A percentile compares a stretch with the other conserved stretches of the same genome.
Evolutionary conservation across 64 coral and sea anemone genomes (phyloP).

Genomic region (Actinia equina): DNA sequence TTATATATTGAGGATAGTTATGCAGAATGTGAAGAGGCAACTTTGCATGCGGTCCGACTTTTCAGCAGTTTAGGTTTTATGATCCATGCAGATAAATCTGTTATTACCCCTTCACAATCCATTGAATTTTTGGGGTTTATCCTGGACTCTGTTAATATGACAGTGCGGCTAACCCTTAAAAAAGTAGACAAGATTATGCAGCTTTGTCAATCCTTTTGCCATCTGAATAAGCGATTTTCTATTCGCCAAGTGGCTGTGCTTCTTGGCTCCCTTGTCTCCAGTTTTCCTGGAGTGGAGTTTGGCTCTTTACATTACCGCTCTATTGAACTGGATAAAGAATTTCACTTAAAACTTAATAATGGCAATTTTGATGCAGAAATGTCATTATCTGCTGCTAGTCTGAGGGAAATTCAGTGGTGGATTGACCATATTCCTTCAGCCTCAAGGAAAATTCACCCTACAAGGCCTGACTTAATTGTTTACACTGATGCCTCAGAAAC

Average conservation of each 20-base stretch:
- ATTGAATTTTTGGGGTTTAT: slow-evolving; percentile 6
- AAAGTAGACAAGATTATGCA: slow-evolving; percentile 21
- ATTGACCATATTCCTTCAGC: slow-evolving; percentile 16
- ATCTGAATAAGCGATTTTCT: slow-evolving; percentile 1
- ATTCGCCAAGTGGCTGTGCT: neutral
- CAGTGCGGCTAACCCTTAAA: neutral
- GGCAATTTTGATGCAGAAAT: slow-evolving; percentile 29
- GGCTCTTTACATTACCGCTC: slow-evolving; percentile 22
- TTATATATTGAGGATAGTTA: neutral
- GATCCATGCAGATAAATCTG: neutral
- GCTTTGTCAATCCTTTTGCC: slow-evolving; percentile 18
- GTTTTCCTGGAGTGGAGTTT: slow-evolving; percentile 42
- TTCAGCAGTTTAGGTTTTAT: neutral
- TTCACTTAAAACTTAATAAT: slow-evolving; percentile 10
- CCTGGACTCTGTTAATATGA: neutral
- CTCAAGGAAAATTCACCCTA: slow-evolving; percentile 17
- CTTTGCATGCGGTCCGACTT: neutral
- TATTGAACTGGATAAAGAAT: neutral
- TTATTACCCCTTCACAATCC: neutral
- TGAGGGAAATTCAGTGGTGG: slow-evolving; percentile 40
- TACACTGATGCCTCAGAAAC: slow-evolving; percentile 47
- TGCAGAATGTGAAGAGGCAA: neutral
- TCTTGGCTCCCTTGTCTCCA: neutral
- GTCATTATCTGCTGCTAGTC: slow-evolving; percentile 8
- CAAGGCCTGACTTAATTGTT: slow-evolving; percentile 2